Percentiles rank a stretch among this genome's conserved stretches.
phyloP scores from a whole-genome alignment of 2,113 vertebrate genomes.

The Eulacestoma nigropectus region DNA sequence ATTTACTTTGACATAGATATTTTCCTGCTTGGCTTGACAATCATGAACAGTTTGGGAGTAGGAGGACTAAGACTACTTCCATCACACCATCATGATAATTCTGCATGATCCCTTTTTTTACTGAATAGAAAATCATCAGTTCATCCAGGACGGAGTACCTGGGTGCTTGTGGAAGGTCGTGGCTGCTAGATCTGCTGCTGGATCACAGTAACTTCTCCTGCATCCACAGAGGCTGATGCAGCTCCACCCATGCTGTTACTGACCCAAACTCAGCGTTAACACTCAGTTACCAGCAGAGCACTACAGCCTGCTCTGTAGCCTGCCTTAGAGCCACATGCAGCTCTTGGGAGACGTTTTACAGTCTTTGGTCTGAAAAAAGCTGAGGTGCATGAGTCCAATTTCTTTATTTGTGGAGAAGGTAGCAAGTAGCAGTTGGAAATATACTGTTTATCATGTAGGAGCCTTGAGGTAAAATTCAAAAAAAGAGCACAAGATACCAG shows the following conservation, averaged over 20 bases:
- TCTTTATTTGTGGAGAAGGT: neutral
- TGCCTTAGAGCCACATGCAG: neutral
- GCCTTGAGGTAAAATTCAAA: neutral
- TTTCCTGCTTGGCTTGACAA: neutral
- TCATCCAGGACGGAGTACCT: neutral
- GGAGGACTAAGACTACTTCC: neutral
- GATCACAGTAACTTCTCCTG: neutral
- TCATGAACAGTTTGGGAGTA: neutral
- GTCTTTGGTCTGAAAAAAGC: neutral
- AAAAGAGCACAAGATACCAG: neutral
- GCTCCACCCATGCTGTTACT: neutral
- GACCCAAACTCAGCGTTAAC: fast-evolving
- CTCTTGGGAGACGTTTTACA: neutral
- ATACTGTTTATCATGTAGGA: neutral
- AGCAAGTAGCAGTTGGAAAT: neutral
- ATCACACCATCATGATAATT: neutral
- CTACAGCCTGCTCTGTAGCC: neutral
- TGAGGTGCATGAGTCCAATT: fast-evolving
- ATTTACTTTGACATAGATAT: neutral
- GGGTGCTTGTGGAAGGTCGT: neutral
- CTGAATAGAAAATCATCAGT: neutral
- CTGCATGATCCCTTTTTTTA: neutral
- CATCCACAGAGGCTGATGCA: neutral
- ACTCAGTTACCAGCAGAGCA: neutral
- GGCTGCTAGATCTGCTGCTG: neutral